These are phyloP conservation scores for Trichomalopsis sarcophagae DNA, from an alignment of 1,140 invertebrate species.

Conservation along the genomic window DNA sequence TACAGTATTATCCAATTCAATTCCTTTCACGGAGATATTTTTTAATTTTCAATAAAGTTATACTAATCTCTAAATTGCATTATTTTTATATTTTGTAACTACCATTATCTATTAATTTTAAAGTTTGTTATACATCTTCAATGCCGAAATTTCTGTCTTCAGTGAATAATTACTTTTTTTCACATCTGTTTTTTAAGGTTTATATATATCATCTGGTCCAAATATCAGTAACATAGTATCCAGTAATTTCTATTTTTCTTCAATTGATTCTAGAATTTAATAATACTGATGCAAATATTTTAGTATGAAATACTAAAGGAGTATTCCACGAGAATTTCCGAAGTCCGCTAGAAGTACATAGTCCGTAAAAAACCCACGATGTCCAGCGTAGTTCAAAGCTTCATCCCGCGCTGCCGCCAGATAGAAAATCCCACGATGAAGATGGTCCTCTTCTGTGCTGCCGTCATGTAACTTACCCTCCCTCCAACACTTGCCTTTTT, in stretches of 20 bases:
- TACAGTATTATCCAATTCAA: too few species aligned
- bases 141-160: not conserved
- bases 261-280: too few species aligned
- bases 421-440: not conserved
- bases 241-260: too few species aligned
- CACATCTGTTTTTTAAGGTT: not conserved
- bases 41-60: not conserved
- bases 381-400: not conserved
- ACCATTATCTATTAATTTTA: not conserved
- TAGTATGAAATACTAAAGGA: too few species aligned
- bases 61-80: not conserved
- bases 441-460: not conserved
- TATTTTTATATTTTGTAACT: not conserved
- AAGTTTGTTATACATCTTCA: not conserved
- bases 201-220: too few species aligned
- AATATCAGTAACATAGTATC: not conserved
- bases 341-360: too few species aligned
- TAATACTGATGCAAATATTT: too few species aligned
- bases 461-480: not conserved
- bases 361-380: not conserved
- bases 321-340: too few species aligned
- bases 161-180: not conserved
- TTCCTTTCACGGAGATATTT: too few species aligned
- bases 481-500: slow-evolving; percentile 2
- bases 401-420: not conserved